Percentiles rank a stretch among this genome's conserved stretches.
phyloP scores from a whole-genome alignment of 2,888 invertebrate species.

The Tachystola acroxantha region DNA sequence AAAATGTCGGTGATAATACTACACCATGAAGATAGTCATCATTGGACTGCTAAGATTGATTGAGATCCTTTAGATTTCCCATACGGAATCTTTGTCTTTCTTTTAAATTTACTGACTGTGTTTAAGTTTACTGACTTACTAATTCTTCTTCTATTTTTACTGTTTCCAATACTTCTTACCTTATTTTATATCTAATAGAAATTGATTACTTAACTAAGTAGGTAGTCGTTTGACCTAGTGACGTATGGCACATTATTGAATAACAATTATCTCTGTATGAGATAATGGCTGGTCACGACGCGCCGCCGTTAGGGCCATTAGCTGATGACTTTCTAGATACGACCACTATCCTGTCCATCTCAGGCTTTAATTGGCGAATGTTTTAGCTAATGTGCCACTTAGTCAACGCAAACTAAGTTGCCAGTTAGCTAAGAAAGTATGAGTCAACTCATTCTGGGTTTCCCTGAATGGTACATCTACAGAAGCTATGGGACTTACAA shows the following conservation, averaged over 20 bases:
- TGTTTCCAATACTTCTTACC: too few species aligned
- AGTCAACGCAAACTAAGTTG: not conserved
- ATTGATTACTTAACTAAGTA: not conserved
- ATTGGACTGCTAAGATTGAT: too few species aligned
- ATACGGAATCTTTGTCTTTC: too few species aligned
- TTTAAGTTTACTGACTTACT: too few species aligned
- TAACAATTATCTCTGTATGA: constrained; percentile 24
- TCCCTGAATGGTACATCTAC: too few species aligned
- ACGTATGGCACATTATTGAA: constrained; percentile 18
- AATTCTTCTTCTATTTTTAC: too few species aligned
- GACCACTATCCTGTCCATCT: constrained; percentile 39
- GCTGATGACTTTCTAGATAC: constrained; percentile 48
- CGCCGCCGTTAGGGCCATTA: constrained; percentile 31
- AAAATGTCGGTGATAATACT: too few species aligned
- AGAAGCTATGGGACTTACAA: too few species aligned
- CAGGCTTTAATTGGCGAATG: constrained; percentile 38
- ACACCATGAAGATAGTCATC: too few species aligned
- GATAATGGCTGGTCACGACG: constrained; percentile 21
- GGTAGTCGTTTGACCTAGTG: not conserved
- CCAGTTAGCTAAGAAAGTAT: not conserved
- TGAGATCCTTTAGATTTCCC: too few species aligned
- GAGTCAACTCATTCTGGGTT: not conserved
- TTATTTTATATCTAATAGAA: too few species aligned
- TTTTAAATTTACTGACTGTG: too few species aligned
- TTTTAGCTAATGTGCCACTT: constrained; percentile 29